Base-by-base conservation (phyloP, 2,797 vertebrate genomes). In the Hipposideros larvatus region DNA sequence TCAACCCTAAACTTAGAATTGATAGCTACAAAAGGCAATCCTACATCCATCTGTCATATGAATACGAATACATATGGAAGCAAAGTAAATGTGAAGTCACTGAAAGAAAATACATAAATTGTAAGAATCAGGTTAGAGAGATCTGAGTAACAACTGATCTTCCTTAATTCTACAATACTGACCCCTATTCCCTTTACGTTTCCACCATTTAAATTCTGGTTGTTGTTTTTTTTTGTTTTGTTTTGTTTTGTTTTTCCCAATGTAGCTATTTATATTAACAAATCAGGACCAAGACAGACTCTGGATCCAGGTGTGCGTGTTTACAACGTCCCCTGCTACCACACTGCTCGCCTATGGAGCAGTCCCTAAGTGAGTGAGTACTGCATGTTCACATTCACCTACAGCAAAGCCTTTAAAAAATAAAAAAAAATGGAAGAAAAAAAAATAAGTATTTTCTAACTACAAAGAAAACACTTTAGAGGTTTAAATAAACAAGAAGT, bases 1-100 rank as follows among this genome's bases (percentile, higher is more conserved):
- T 59, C 43, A 83, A 88, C 77, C 80, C 53, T 82, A 87, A 89
- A 87, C 7, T 74, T 41, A 78, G n/a, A 91, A 89, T 78, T 63
- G 22, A 85, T 57, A 51, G n/a, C 68, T 41, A 78, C 57, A 53
- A 73, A 89, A 88, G 19, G 22, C 59, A 96, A 90, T 53, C 37
- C 41, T 80, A 75, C 0, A 78, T 55, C 43, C 1, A 46, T 31
- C 10, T 55, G n/a, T 89, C 73, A 73, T 41, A 85, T 4, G n/a
- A 89, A 51, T 65, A 55, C 43, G 88, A 87, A 89, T 37, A 71
- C 19, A 79, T 24, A 85, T 4, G 15, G 37, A 75, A 87, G 51
- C 41, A 78, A 82, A 59, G 16, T 55, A 89, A 86, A 74, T 16
- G 14, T 34, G 37, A 79, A 75, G 41, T 85, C 48, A 80, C 51